Percentiles rank a stretch among this genome's conserved stretches.
Evolutionary conservation across 2,888 invertebrate species (phyloP).

Genomic region (Melipona bicolor): DNA sequence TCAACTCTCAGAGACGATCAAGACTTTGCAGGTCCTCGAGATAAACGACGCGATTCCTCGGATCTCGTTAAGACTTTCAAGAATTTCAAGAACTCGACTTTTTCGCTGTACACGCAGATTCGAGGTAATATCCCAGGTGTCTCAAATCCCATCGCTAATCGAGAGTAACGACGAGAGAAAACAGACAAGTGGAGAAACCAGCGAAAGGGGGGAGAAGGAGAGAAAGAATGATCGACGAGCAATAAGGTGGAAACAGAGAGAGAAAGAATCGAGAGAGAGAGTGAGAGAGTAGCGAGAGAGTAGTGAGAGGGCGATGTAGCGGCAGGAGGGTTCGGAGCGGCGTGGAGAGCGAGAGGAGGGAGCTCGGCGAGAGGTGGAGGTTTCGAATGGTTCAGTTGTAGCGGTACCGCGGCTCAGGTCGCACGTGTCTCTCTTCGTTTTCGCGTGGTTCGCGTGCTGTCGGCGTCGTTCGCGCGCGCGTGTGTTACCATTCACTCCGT

Average conservation of each 20-base stretch:
- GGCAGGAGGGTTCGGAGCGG: slow-evolving; percentile 56
- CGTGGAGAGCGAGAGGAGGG: slow-evolving; percentile 65
- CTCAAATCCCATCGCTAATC: background rate
- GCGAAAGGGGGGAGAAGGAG: slow-evolving; percentile 44
- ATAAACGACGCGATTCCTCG: too few relatives aligned
- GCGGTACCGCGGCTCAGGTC: slow-evolving; percentile 80
- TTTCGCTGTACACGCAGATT: too few relatives aligned
- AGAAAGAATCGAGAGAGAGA: slow-evolving; percentile 24
- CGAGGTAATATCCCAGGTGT: too few relatives aligned
- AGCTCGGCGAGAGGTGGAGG: slow-evolving; percentile 73
- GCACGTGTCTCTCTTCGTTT: slow-evolving; percentile 70
- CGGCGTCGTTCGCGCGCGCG: slow-evolving; percentile 44
- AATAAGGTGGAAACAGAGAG: slow-evolving; percentile 43
- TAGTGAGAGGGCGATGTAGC: slow-evolving; percentile 52
- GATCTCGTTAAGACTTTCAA: too few relatives aligned
- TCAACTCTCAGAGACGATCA: too few relatives aligned
- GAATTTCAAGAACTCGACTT: too few relatives aligned
- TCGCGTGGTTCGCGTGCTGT: slow-evolving; percentile 54
- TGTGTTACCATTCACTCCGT: background rate
- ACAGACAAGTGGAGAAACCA: slow-evolving; percentile 8
- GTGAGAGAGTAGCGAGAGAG: slow-evolving; percentile 28
- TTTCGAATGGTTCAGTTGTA: slow-evolving; percentile 81
- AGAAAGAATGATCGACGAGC: slow-evolving; percentile 30
- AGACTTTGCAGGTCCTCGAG: too few relatives aligned
- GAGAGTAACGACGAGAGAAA: background rate